Base-by-base conservation (phyloP, 2,113 vertebrate genomes). In the Laticauda colubrina region DNA sequence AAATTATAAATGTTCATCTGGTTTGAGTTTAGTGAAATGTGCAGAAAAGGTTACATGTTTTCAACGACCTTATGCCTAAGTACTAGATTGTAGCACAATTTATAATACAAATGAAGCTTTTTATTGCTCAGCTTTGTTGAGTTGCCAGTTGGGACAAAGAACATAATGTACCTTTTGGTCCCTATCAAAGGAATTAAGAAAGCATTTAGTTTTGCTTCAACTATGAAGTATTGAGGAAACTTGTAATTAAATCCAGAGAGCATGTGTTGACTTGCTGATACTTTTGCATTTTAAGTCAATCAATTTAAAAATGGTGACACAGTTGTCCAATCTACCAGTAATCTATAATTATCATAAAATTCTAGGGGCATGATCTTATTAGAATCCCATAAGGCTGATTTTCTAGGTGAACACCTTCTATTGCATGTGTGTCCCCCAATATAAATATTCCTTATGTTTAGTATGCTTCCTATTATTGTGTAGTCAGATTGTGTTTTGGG, bases 101-200 rank as follows among this genome's bases (percentile, higher is more conserved):
- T 98, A 98, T 98, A 97, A 97, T 96, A 97, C 96, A 96, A 98
- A 97, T 94, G 92, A 95, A 96, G 96, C 93, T 96, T 97, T 97
- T 97, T 98, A 97, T 97, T 96, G 96, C 96, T 96, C 94, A 94
- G 95, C 97, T 98, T 98, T 98, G 97, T 97, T 97, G 97, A 91
- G 93, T 93, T 97, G 97, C 97, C 97, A 98, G 95, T 95, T 97
- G 92, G 97, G 96, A 97, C 96, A 95, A 96, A 95, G 97, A 96
- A 96, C 92, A 96, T 91, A 97, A 96, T 0, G 18, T 98, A 94
- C 97, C 97, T 94, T 89, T 0, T 91, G 56, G 96, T 95, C 94
- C 64, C 95, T 96, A 97, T 97, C 97, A 97, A 95, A 95, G 91
- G 96, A 97, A 97, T 97, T 93, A 96, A 98, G 97, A 97, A 96